A percentile compares a stretch with the other conserved stretches of the same genome.
phyloP scores from a whole-genome alignment of 1,140 invertebrate species.

The Andricus grossulariae region DNA sequence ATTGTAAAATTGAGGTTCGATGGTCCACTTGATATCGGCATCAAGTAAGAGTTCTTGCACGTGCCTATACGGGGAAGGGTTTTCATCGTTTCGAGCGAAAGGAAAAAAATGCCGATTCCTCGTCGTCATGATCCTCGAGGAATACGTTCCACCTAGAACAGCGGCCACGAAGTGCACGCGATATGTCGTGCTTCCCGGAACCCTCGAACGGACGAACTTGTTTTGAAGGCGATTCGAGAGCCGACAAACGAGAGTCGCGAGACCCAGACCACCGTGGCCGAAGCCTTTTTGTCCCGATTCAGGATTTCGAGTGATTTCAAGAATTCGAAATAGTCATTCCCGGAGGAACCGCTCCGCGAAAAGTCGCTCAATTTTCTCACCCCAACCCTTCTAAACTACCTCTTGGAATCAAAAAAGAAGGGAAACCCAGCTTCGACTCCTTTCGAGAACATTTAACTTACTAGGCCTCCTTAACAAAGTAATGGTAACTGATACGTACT shows the following conservation, averaged over 20 bases:
- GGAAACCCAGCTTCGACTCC: background rate
- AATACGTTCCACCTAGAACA: conserved; percentile 57
- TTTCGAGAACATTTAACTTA: too few species aligned
- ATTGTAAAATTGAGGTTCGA: too few species aligned
- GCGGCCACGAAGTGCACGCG: conserved; percentile 52
- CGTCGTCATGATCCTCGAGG: conserved; percentile 37
- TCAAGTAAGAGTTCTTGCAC: conserved; percentile 36
- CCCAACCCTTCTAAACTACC: conserved; percentile 24
- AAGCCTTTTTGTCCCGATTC: conserved; percentile 49
- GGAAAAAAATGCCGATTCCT: conserved; percentile 46
- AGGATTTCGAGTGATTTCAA: conserved; percentile 56
- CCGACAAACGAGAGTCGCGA: conserved; percentile 60
- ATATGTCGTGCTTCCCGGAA: conserved; percentile 60
- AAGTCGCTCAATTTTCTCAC: conserved; percentile 44
- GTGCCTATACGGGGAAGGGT: conserved; percentile 46
- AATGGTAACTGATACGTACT: too few species aligned
- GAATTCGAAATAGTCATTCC: conserved; percentile 53
- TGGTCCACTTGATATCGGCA: too few species aligned
- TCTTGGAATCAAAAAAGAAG: conserved; percentile 23
- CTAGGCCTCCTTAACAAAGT: too few species aligned
- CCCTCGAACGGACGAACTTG: conserved; percentile 46
- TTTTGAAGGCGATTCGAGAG: conserved; percentile 52
- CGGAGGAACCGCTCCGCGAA: conserved; percentile 39
- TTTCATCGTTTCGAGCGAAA: conserved; percentile 49
- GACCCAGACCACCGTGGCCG: conserved; percentile 56